These are phyloP conservation scores for Gymnopithys bicolor DNA, from an alignment of 2,797 vertebrate species.

Conservation along the genomic window DNA sequence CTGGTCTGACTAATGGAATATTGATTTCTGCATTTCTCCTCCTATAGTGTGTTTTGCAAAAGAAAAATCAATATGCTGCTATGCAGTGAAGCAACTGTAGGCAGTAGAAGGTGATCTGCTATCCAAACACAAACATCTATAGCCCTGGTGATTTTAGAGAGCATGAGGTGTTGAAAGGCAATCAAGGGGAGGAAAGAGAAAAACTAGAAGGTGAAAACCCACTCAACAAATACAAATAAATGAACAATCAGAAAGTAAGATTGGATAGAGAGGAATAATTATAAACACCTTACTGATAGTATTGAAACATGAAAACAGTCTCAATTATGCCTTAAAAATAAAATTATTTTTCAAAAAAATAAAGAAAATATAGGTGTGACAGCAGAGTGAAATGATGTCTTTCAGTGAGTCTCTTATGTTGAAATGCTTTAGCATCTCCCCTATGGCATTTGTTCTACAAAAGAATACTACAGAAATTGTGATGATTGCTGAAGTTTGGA, in stretches of 20 bases:
- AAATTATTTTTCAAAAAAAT: background rate
- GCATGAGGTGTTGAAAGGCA: background rate
- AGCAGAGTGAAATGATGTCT: background rate
- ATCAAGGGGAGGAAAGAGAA: background rate
- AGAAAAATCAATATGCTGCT: slow-evolving; percentile 61
- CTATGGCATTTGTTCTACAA: background rate
- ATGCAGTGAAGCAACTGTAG: background rate
- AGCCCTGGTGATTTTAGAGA: background rate
- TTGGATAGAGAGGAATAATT: background rate
- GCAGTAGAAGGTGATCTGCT: background rate
- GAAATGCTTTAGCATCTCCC: background rate
- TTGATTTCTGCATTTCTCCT: slow-evolving; percentile 60
- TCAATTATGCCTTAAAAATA: background rate
- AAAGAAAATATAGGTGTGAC: background rate
- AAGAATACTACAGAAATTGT: background rate
- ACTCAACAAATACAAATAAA: background rate
- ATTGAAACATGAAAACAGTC: background rate
- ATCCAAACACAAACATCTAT: background rate
- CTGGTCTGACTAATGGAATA: slow-evolving; percentile 53
- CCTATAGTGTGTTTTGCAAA: background rate
- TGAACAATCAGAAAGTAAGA: fast-evolving
- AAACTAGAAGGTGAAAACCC: background rate
- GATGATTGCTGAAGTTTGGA: background rate
- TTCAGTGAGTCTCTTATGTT: background rate
- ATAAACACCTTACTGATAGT: background rate